These are phyloP conservation scores for Megaustenia siamemsis DNA, from an alignment of 2,888 invertebrate species.

Conservation along the genomic window DNA sequence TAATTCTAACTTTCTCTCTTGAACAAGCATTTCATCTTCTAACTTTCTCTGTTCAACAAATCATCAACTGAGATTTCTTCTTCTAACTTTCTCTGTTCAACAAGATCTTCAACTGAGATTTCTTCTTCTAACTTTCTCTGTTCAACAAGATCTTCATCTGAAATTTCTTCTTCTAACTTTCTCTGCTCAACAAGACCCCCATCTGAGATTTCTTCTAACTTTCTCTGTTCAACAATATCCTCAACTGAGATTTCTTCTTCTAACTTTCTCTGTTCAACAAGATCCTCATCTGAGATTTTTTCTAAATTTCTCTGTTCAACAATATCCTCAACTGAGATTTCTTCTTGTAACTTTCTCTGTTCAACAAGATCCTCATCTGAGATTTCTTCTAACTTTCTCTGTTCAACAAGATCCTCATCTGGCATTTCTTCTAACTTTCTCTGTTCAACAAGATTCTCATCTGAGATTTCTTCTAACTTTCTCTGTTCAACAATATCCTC, in stretches of 20 bases:
- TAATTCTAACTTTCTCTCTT: slow-evolving; percentile 49
- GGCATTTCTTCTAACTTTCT: too few relatives aligned
- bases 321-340: slow-evolving; percentile 48
- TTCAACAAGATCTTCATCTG: neutral
- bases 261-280: neutral
- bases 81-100: neutral
- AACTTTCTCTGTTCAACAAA: neutral
- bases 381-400: neutral
- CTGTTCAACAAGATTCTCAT: slow-evolving; percentile 51
- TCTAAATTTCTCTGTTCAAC: slow-evolving; percentile 20
- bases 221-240: neutral
- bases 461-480: slow-evolving; percentile 40
- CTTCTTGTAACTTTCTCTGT: neutral
- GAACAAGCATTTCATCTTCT: slow-evolving; percentile 38
- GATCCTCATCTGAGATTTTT: neutral
- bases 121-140: slow-evolving; percentile 9
- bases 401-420: neutral
- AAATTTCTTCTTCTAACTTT: slow-evolving; percentile 13
- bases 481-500: neutral
- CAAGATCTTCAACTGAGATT: neutral
- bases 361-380: neutral
- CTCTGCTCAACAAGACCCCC: neutral
- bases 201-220: neutral
- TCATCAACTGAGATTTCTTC: slow-evolving; percentile 48
- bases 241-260: neutral